Base-by-base conservation (phyloP, 2,797 vertebrate genomes). In the Gallirallus australis region DNA sequence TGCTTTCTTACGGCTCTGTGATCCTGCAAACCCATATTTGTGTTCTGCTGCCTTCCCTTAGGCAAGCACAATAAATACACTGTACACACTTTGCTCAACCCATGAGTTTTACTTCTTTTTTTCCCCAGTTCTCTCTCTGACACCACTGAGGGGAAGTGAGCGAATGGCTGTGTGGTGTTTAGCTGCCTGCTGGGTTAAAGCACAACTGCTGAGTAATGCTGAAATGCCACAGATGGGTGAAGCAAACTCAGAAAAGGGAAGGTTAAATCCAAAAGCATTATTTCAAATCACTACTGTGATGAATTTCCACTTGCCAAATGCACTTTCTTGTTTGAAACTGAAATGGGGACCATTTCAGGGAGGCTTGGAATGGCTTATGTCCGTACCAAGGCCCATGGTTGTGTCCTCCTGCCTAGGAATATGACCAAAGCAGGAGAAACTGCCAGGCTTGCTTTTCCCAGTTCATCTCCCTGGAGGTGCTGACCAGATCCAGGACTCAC, bases 191-290 rank as follows among this genome's bases (percentile, higher is more conserved):
- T 25, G 12, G 25, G 50, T 52, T 52, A 52, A 28, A 52, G 25
- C 14, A 27, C 50, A 27, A 4, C 27, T n/a, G 35, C 18, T 65
- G 7, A 20, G 37, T 52, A 86, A 4, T 3, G 4, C 28, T 56
- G 45, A 83, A 84, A 17, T 1, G 2, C 35, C 53, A 52, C 7
- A 42, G 25, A 54, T 0, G 0, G 3, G 11, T 65, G 66, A 92
- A 89, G 30, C 4, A 71, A 79, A 63, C 40, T 68, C 33, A 63
- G 63, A 19, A 56, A 4, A 65, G 31, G 15, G 21, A 82, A 75
- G 15, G 33, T 57, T 48, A 65, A 84, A 76, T 15, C 20, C 23
- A 54, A 65, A 91, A 82, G 8, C 12, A 20, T 40, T 56, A 33
- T 68, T 93, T 90, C 65, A 81, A 27, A 28, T n/a, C 14, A 47